Evolutionary conservation across 2,888 invertebrate genomes (phyloP).

Genomic region (Xanthia togata): DNA sequence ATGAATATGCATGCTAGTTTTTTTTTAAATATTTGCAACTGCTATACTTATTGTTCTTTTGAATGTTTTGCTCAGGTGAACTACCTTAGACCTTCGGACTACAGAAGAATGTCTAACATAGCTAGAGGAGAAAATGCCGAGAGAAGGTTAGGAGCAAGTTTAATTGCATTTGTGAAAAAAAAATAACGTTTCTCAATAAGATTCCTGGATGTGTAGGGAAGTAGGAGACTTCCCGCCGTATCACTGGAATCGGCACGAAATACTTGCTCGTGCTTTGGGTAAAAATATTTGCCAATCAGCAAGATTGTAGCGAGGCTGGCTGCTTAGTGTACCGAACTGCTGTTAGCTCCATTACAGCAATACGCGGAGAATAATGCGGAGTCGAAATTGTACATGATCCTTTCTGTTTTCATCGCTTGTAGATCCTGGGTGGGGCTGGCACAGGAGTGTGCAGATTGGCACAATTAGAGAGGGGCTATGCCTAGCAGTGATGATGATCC

Average conservation of each 20-base stretch:
- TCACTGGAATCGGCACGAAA: neutral
- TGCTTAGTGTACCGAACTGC: no score
- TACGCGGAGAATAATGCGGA: no score
- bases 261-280: neutral
- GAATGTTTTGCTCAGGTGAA: constrained; percentile 75
- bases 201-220: neutral
- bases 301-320: neutral
- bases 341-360: no score
- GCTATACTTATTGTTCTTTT: neutral
- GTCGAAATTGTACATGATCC: no score
- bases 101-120: constrained; percentile 90
- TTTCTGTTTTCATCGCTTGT: no score
- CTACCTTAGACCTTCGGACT: constrained; percentile 90
- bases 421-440: no score
- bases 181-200: no score
- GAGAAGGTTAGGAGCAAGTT: constrained; percentile 76
- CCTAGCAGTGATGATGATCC: no score
- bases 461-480: no score
- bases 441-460: no score
- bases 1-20: neutral
- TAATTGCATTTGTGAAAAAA: neutral
- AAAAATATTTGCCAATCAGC: neutral
- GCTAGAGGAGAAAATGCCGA: constrained; percentile 86
- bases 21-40: neutral
- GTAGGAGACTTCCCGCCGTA: neutral